Percentiles rank a stretch among this genome's conserved stretches.
Conservation (phyloP, 2,888 invertebrate genomes). For the Hanleya hanleyi region DNA sequence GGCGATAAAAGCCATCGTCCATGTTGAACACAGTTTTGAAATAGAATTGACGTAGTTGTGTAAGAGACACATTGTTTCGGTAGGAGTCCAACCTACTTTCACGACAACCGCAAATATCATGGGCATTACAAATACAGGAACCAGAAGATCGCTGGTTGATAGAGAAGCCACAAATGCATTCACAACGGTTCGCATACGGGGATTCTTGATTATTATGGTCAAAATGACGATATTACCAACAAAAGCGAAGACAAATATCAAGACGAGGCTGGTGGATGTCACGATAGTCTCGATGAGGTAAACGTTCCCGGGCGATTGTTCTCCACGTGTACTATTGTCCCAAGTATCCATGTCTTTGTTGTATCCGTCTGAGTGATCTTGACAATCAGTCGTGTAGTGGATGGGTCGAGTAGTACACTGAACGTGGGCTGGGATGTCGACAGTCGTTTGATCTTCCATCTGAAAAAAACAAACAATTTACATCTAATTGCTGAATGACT, state of each 20-base stretch:
- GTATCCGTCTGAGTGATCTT: too few species aligned
- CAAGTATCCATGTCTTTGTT: too few species aligned
- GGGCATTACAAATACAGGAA: constrained; percentile 10
- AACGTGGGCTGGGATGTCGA: too few species aligned
- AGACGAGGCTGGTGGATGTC: not conserved
- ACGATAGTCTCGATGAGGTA: not conserved
- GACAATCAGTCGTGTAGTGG: too few species aligned
- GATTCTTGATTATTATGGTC: not conserved
- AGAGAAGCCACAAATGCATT: constrained; percentile 11
- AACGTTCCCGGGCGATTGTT: too few species aligned
- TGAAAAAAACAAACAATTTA: too few species aligned
- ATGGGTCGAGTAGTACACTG: too few species aligned
- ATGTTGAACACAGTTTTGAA: not conserved
- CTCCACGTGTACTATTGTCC: too few species aligned
- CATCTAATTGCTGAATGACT: too few species aligned
- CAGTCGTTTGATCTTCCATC: too few species aligned
- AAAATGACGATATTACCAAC: constrained; percentile 8
- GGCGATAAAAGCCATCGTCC: not conserved
- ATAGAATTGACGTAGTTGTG: not conserved
- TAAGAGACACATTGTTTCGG: not conserved
- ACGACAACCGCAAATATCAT: not conserved
- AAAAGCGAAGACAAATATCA: constrained; percentile 4
- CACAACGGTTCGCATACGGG: constrained; percentile 12
- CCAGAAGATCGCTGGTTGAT: constrained; percentile 11
- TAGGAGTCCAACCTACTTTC: not conserved